Conservation (phyloP, 2,797 vertebrate species). For the Poecilia picta region DNA sequence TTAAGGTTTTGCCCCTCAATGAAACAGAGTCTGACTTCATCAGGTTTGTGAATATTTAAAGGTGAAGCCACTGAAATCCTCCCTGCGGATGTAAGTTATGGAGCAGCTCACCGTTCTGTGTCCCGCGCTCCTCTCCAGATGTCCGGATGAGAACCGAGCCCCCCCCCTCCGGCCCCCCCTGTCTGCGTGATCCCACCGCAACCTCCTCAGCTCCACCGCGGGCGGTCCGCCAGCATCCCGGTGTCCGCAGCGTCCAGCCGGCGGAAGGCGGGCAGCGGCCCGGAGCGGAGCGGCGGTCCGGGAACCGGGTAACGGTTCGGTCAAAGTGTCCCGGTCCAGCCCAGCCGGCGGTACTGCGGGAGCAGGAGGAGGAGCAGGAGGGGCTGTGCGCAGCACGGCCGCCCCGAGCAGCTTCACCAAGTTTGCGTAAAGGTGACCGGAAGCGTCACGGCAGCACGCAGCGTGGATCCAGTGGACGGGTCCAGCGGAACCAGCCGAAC, state of each 20-base stretch:
- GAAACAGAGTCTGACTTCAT: neutral
- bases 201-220: slow-evolving; percentile 42
- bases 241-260: slow-evolving; percentile 40
- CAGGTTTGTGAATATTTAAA: neutral
- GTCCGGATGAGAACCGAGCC: slow-evolving; percentile 8
- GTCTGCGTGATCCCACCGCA: slow-evolving; percentile 27
- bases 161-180: slow-evolving; percentile 9
- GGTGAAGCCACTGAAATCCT: neutral
- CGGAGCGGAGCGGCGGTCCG: slow-evolving; percentile 10
- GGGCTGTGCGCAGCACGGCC: slow-evolving; percentile 24
- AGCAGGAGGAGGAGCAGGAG: slow-evolving; percentile 26
- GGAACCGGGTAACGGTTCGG: slow-evolving; percentile 28
- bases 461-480: neutral
- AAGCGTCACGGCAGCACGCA: neutral
- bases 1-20: neutral
- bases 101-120: slow-evolving; percentile 53
- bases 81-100: slow-evolving; percentile 37
- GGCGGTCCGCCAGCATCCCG: slow-evolving; percentile 27
- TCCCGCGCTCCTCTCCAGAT: slow-evolving; percentile 32
- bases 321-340: slow-evolving; percentile 73
- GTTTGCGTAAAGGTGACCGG: slow-evolving; percentile 62
- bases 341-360: slow-evolving; percentile 54
- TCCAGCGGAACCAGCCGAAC: neutral
- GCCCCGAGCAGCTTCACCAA: slow-evolving; percentile 36
- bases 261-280: slow-evolving; percentile 26